These are phyloP conservation scores for Mythimna ferrago DNA, from an alignment of 2,888 invertebrate genomes.

Conservation along the genomic window DNA sequence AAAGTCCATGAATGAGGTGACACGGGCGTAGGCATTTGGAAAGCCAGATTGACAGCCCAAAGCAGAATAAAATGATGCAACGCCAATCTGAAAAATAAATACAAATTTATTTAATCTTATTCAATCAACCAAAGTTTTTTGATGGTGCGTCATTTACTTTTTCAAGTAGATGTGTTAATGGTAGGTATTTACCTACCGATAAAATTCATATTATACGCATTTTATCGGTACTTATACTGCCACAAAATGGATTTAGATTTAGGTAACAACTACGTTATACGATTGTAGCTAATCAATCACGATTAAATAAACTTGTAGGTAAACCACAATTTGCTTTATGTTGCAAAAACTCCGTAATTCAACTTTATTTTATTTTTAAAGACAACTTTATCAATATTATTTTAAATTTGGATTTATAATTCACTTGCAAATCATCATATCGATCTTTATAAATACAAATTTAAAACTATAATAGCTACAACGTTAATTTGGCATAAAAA, in stretches of 20 bases:
- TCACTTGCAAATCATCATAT: too few relatives aligned
- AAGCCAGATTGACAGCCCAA: constrained; percentile 66
- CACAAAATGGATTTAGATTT: background rate
- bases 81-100: constrained; percentile 70
- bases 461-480: too few relatives aligned
- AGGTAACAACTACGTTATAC: background rate
- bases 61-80: constrained; percentile 70
- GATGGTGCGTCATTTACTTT: background rate
- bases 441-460: too few relatives aligned
- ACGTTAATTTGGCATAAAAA: too few relatives aligned
- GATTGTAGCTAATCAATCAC: background rate
- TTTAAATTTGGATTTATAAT: too few relatives aligned
- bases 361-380: too few relatives aligned
- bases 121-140: too few relatives aligned
- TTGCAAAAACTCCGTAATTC: background rate
- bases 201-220: background rate
- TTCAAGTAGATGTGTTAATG: background rate
- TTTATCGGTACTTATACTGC: background rate
- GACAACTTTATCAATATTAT: too few relatives aligned
- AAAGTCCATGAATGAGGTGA: constrained; percentile 69
- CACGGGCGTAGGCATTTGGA: constrained; percentile 71
- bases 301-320: background rate
- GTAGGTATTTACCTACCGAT: background rate
- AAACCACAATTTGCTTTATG: background rate
- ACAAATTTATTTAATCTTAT: background rate